A percentile compares a stretch with the other conserved stretches of the same genome.
Conservation (phyloP, 2,888 invertebrate genomes). For the Amorpha juglandis region DNA sequence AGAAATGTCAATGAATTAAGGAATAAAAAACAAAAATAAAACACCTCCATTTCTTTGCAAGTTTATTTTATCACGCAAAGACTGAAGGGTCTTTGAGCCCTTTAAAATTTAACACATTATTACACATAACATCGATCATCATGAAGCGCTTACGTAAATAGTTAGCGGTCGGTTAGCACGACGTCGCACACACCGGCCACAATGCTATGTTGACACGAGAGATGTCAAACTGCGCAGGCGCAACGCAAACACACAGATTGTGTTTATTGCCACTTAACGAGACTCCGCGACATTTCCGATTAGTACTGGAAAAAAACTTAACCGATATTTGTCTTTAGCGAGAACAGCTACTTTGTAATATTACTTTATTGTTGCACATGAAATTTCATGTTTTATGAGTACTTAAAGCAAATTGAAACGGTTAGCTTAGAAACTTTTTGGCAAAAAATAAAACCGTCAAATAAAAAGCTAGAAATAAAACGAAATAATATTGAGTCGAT, state of each 20-base stretch:
- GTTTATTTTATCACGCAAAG: not conserved
- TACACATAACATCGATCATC: constrained; percentile 39
- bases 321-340: constrained; percentile 70
- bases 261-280: constrained; percentile 84
- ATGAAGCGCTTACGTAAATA: constrained; percentile 67
- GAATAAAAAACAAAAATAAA: not conserved
- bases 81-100: constrained; percentile 16
- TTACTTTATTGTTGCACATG: constrained; percentile 32
- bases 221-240: constrained; percentile 74
- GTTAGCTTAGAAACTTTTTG: too few relatives aligned
- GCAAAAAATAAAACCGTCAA: too few relatives aligned
- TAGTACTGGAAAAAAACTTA: constrained; percentile 75
- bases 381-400: constrained; percentile 3
- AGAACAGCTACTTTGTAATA: constrained; percentile 78
- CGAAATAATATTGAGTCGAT: too few relatives aligned
- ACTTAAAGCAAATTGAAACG: not conserved
- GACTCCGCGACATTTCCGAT: constrained; percentile 78
- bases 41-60: not conserved
- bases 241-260: constrained; percentile 76
- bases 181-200: constrained; percentile 64
- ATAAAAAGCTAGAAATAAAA: too few relatives aligned
- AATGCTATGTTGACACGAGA: constrained; percentile 68
- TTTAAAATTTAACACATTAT: constrained; percentile 30
- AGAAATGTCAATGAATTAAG: too few relatives aligned
- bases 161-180: constrained; percentile 74